Evolutionary conservation across 64 coral and sea anemone species (phyloP), one percentile per base, ranked within the genome.

Genomic region (Montipora capricornis): DNA sequence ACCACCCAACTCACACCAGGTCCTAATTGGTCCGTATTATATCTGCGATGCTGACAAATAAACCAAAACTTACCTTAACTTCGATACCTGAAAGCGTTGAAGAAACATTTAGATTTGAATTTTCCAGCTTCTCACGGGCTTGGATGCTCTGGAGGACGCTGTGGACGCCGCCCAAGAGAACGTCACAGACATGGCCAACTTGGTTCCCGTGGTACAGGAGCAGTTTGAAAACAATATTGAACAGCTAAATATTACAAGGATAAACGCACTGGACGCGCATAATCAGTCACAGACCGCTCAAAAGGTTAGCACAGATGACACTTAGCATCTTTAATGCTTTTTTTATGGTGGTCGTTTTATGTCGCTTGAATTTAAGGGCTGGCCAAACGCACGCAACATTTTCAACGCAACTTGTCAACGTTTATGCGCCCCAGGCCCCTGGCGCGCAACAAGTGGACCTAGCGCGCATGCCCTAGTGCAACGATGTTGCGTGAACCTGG

Each of bases 61-160:
- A 57, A 6, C 53, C 5, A 57, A 57, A 14, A 64, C 61, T 16
- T 14, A 8, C 4, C 10, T 4, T 64, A 16, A 3, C 13, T 11
- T 64, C 14, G 14, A 16, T 3, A 12, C 14, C 9, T 15, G 61
- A 12, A 64, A 14, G 4, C 3, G 3, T 64, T 11, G 10, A 0
- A 14, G 13, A 80, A 15, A 10, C 14, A 6, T 20, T 15, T 24
- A 6, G 19, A 4, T 46, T 12, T 74, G 69, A 70, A 20, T 60
- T 17, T 47, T 73, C 11, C 76, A 97, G 96, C 89, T 94, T 53
- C 74, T 76, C 9, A 74, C 77, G 11, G 68, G 60, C 3, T 58
- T 98, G 2, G 96, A 98, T 67, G 79, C 47, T 3, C 74, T 98
- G n/a, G 96, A 98, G 89, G 93, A 71, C 47, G 92, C 75, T 9